Percentiles rank a stretch among this genome's conserved stretches.
Evolutionary conservation across 2,888 invertebrate species (phyloP).

Genomic region (Zygaena filipendulae): DNA sequence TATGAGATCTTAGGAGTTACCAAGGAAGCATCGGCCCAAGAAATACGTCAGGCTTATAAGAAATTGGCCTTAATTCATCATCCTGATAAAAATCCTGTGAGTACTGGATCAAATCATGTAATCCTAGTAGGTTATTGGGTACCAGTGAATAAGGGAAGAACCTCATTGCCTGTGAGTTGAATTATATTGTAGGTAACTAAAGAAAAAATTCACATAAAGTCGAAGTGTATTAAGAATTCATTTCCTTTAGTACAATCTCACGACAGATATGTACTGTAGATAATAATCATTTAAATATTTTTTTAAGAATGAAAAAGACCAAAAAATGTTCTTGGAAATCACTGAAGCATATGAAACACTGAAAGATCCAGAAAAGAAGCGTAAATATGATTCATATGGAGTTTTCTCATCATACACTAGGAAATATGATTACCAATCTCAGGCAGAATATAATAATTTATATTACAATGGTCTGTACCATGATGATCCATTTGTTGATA

Average conservation of each 20-base stretch:
- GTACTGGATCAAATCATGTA: no score
- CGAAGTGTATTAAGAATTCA: no score
- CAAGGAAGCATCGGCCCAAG: conserved; percentile 73
- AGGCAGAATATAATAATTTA: conserved; percentile 78
- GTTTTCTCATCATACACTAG: conserved; percentile 64
- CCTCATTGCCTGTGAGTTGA: no score
- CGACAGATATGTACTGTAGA: no score
- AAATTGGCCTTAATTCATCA: conserved; percentile 78
- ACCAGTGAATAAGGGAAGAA: no score
- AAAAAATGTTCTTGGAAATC: conserved; percentile 80
- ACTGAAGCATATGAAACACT: conserved; percentile 88
- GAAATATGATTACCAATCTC: conserved; percentile 70
- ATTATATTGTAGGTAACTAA: no score
- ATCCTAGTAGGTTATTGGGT: no score
- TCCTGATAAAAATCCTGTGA: conserved; percentile 78
- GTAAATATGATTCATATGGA: conserved; percentile 83
- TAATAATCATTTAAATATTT: no score
- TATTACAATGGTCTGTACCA: conserved; percentile 91
- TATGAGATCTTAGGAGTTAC: conserved; percentile 76
- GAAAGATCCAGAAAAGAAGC: conserved; percentile 82
- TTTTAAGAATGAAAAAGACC: conserved; percentile 76
- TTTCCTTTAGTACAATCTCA: no score
- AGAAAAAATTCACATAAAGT: no score
- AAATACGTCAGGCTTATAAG: conserved; percentile 82
- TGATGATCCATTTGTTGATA: conserved; percentile 84